Percentiles rank a stretch among this genome's conserved stretches.
These are phyloP conservation scores for Drosophila mercatorum DNA, from an alignment of 2,888 invertebrate species.

Conservation along the genomic window DNA sequence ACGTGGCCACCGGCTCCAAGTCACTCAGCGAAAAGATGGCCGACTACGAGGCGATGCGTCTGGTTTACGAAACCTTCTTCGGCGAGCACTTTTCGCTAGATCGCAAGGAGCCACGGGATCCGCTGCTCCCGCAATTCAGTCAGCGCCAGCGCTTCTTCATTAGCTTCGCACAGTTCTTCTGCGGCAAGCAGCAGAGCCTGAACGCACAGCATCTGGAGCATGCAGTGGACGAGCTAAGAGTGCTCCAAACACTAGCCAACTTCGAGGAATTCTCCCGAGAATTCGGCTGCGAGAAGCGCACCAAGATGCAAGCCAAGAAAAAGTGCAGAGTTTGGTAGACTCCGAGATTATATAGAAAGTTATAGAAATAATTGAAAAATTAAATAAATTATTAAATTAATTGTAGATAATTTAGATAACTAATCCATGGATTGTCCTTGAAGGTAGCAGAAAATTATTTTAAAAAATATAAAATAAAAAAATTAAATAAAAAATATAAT, in stretches of 20 bases:
- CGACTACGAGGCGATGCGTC: slow-evolving; percentile 81
- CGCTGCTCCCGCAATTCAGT: slow-evolving; percentile 69
- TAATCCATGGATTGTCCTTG: no score
- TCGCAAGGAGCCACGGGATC: slow-evolving; percentile 54
- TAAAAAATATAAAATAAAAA: no score
- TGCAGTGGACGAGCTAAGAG: slow-evolving; percentile 79
- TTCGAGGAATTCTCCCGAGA: slow-evolving; percentile 81
- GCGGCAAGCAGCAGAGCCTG: slow-evolving; percentile 73
- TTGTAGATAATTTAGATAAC: background rate
- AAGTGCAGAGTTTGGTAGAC: slow-evolving; percentile 79
- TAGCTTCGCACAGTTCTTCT: slow-evolving; percentile 82
- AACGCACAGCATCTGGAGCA: slow-evolving; percentile 71
- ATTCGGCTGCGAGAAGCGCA: slow-evolving; percentile 75
- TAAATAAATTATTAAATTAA: background rate
- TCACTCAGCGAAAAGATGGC: slow-evolving; percentile 81
- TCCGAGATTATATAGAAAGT: background rate
- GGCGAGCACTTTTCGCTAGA: slow-evolving; percentile 45
- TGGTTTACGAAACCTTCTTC: slow-evolving; percentile 79
- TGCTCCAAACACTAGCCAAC: slow-evolving; percentile 80
- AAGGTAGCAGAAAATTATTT: no score
- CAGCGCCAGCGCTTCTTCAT: slow-evolving; percentile 80
- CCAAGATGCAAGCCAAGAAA: slow-evolving; percentile 79
- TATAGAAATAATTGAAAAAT: background rate
- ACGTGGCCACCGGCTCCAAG: slow-evolving; percentile 73
- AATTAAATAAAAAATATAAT: no score